Percentiles rank a stretch among this genome's conserved stretches.
phyloP scores from a whole-genome alignment of 2,888 invertebrate species.

The Boloria euphrosyne region DNA sequence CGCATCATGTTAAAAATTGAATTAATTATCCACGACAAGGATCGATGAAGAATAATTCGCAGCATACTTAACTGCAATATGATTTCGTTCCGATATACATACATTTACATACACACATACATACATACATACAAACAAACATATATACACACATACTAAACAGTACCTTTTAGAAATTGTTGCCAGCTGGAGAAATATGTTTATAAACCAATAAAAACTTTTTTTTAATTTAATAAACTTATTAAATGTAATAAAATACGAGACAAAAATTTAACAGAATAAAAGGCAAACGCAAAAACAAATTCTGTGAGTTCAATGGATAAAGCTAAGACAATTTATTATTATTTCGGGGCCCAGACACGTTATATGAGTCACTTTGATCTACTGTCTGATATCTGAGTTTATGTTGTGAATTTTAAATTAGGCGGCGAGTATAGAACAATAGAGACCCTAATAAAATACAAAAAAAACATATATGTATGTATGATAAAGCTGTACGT shows the following conservation, averaged over 20 bases:
- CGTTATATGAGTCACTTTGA: slow-evolving; percentile 35
- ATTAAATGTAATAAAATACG: too few relatives aligned
- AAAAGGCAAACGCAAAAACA: background rate
- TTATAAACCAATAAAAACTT: too few relatives aligned
- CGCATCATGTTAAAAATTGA: slow-evolving; percentile 3
- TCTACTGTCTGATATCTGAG: slow-evolving; percentile 36
- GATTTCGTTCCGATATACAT: background rate
- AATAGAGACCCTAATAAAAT: slow-evolving; percentile 10
- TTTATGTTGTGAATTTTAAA: slow-evolving; percentile 39
- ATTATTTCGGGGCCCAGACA: slow-evolving; percentile 24
- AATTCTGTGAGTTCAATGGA: background rate
- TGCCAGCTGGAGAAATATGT: too few relatives aligned
- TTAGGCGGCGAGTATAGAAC: slow-evolving; percentile 27
- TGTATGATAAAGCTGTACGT: background rate
- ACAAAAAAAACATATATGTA: slow-evolving; percentile 8
- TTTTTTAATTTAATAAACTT: too few relatives aligned
- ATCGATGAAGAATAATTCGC: slow-evolving; percentile 5
- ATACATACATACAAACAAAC: too few relatives aligned
- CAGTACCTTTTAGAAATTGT: too few relatives aligned
- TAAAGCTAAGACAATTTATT: slow-evolving; percentile 9
- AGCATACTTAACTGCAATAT: slow-evolving; percentile 7
- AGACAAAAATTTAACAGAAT: background rate
- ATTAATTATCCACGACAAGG: slow-evolving; percentile 10
- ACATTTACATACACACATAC: too few relatives aligned
- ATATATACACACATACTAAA: too few relatives aligned